phyloP scores from a whole-genome alignment of 2,888 invertebrate species.

The Chromoteleia sp. region DNA sequence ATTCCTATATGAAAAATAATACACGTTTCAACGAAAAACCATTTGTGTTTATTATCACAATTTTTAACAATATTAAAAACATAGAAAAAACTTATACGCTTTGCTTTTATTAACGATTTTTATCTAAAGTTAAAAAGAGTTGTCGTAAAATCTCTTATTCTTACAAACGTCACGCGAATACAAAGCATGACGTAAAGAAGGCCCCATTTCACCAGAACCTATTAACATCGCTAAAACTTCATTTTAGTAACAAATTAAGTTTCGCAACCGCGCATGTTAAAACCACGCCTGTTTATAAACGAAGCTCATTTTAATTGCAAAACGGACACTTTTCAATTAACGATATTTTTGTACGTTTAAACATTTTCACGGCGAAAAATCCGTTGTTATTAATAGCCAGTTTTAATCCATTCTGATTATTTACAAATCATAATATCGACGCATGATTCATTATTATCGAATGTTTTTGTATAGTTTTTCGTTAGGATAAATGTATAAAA shows the following conservation, averaged over 20 bases:
- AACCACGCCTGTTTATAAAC: conserved; percentile 10
- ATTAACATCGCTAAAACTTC: conserved; percentile 42
- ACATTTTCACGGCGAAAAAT: conserved; percentile 1
- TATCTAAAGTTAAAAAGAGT: no score
- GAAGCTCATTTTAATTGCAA: conserved; percentile 27
- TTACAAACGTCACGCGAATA: background rate
- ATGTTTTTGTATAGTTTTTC: background rate
- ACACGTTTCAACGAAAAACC: no score
- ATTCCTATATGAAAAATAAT: no score
- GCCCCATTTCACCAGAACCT: conserved; percentile 7
- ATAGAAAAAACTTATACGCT: no score
- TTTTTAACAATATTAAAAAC: no score
- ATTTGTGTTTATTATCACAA: no score
- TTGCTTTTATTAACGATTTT: no score
- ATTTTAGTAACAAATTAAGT: conserved; percentile 51
- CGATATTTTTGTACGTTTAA: background rate
- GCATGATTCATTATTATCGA: conserved; percentile 19
- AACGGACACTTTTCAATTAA: conserved; percentile 20
- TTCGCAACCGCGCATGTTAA: conserved; percentile 28
- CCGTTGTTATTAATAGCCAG: background rate
- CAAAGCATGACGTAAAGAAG: background rate
- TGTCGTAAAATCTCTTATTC: background rate
- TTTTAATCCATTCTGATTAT: conserved; percentile 12
- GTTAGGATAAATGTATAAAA: background rate
- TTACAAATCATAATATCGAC: conserved; percentile 1